Conservation (phyloP, 2,888 invertebrate species). For the Lasioglossum leucozonium region DNA sequence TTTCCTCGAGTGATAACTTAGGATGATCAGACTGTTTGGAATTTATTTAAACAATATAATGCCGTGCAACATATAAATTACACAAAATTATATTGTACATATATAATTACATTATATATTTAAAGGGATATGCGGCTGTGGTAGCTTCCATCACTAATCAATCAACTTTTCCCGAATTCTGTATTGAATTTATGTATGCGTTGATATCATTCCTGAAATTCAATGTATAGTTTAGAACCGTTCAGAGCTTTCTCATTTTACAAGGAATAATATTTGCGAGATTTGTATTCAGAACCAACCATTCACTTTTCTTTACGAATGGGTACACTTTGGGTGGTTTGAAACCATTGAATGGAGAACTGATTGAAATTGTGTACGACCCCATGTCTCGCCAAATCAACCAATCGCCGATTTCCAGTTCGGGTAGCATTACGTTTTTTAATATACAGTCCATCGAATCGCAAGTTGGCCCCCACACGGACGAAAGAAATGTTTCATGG, state of each 20-base stretch:
- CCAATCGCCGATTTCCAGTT: conserved; percentile 87
- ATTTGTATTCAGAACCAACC: conserved; percentile 72
- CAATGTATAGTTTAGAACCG: neutral
- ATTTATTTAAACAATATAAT: neutral
- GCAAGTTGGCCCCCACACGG: conserved; percentile 89
- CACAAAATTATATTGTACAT: no score
- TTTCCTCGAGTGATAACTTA: neutral
- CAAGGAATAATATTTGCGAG: neutral
- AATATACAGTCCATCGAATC: conserved; percentile 87
- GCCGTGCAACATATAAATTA: neutral
- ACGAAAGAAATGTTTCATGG: conserved; percentile 74
- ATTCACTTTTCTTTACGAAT: conserved; percentile 80
- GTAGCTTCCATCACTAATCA: neutral
- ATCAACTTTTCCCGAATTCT: neutral
- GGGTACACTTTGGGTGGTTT: conserved; percentile 83
- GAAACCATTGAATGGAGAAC: conserved; percentile 88
- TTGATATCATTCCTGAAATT: neutral
- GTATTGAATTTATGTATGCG: conserved; percentile 1
- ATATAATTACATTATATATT: neutral
- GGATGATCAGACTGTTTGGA: neutral
- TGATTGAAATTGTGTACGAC: conserved; percentile 86
- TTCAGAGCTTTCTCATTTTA: neutral
- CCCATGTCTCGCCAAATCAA: conserved; percentile 88
- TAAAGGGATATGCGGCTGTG: neutral
- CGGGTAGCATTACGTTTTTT: conserved; percentile 85